Evolutionary conservation across 2,797 vertebrate genomes (phyloP), one percentile per base, ranked within the genome.

Genomic region (Erethizon dorsatum): DNA sequence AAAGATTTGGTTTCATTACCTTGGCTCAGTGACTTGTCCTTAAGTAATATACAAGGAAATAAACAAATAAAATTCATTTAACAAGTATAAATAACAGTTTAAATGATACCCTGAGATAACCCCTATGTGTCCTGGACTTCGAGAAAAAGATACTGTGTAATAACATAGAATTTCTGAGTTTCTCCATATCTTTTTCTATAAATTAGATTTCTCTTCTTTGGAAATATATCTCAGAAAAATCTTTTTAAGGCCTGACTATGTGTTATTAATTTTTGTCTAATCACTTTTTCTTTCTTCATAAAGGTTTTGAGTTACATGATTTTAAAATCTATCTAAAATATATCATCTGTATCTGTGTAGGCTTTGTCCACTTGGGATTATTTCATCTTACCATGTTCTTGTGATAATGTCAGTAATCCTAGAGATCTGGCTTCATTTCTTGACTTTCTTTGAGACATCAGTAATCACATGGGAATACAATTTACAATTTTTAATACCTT

Each of bases 201-300:
- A 86, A 65, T 59, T 10, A 83, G 17, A 17, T 47, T 75, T 4
- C 56, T 87, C 22, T 61, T 50, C 18, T 84, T 83, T 80, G 5
- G 22, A 85, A 91, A 92, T 47, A 1, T 20, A 84, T 93, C 28
- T 47, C 37, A 75, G 28, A 14, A 22, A 73, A 92, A 50, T 28
- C 6, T 86, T 94, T 77, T 52, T 90, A 65, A 94, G 84, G 8
- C 6, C 45, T 83, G 0, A 47, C 17, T 45, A 15, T 86, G 2
- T 78, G 41, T 57, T 61, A 83, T 4, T n/a, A 86, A 45, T 56
- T 41, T 41, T 24, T 57, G 37, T 52, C 3, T 17, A 83, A 54
- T 79, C 73, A 67, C 17, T 24, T 83, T 83, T 92, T 69, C 2
- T 82, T 91, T 63, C 15, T 90, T 87, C 1, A 92, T 56, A 52